Conservation (phyloP, 2,888 invertebrate species). For the Imbricaverruca yamaguchii region DNA sequence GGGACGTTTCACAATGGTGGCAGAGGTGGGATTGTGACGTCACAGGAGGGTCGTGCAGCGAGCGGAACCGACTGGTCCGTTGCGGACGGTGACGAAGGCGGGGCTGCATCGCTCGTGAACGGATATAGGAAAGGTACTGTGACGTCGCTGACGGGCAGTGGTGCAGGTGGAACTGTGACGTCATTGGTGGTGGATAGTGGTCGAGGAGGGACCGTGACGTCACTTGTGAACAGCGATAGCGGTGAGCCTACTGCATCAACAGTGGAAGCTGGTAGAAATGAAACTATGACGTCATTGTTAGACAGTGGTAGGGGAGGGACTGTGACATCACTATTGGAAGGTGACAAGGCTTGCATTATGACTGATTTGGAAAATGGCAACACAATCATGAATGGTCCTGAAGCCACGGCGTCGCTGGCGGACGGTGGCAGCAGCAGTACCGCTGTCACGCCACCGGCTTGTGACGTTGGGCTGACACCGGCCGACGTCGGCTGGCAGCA, state of each 20-base stretch:
- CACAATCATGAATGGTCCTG: too few relatives aligned
- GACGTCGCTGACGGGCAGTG: not conserved
- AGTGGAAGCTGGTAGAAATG: not conserved
- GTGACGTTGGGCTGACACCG: not conserved
- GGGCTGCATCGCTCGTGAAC: not conserved
- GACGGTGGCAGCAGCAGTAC: not conserved
- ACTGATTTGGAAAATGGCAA: too few relatives aligned
- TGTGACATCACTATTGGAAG: too few relatives aligned
- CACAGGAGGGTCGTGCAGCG: not conserved
- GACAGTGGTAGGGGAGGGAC: too few relatives aligned
- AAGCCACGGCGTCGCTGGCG: not conserved
- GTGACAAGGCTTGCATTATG: too few relatives aligned
- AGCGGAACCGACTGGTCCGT: not conserved
- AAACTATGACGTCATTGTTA: too few relatives aligned
- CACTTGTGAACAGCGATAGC: not conserved
- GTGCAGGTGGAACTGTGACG: not conserved
- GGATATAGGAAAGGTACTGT: not conserved
- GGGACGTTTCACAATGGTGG: not conserved
- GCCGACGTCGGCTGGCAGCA: not conserved
- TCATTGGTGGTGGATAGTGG: not conserved
- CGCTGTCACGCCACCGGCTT: not conserved
- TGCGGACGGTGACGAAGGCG: not conserved
- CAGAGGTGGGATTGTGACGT: not conserved
- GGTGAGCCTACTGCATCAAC: not conserved
- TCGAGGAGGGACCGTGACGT: not conserved